A percentile compares a stretch with the other conserved stretches of the same genome.
Conservation (phyloP, 1,140 invertebrate genomes). For the Ylistrum balloti region DNA sequence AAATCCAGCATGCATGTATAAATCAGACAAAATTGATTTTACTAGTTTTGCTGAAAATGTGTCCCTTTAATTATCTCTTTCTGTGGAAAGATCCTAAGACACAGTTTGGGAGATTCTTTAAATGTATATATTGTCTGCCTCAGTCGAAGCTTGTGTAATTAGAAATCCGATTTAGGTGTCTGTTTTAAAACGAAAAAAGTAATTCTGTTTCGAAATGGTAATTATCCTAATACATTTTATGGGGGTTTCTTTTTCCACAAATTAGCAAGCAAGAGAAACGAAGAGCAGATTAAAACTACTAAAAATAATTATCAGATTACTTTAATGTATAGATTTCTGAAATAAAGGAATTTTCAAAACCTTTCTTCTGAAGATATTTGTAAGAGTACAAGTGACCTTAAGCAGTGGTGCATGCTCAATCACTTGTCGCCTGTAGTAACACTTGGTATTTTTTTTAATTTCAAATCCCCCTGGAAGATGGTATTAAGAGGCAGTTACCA, state of each 20-base stretch:
- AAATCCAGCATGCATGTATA: not conserved
- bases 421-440: no score
- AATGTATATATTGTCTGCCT: not conserved
- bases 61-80: not conserved
- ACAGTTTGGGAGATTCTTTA: not conserved
- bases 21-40: not conserved
- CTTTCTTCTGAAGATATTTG: not conserved
- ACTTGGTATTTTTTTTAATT: not conserved
- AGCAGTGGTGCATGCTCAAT: no score
- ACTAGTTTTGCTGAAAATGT: not conserved
- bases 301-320: not conserved
- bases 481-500: not conserved
- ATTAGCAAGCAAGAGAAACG: no score
- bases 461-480: not conserved
- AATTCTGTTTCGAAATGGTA: not conserved
- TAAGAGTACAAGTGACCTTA: not conserved
- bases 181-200: not conserved
- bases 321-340: not conserved
- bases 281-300: not conserved
- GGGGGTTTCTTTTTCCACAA: no score
- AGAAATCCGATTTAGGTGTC: not conserved
- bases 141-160: not conserved
- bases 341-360: no score
- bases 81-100: not conserved
- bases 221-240: no score